Percentiles rank a stretch among this genome's conserved stretches.
Evolutionary conservation across 37 sponge, comb jelly and placozoan species (phyloP).

Genomic region (Haliclona indistincta): DNA sequence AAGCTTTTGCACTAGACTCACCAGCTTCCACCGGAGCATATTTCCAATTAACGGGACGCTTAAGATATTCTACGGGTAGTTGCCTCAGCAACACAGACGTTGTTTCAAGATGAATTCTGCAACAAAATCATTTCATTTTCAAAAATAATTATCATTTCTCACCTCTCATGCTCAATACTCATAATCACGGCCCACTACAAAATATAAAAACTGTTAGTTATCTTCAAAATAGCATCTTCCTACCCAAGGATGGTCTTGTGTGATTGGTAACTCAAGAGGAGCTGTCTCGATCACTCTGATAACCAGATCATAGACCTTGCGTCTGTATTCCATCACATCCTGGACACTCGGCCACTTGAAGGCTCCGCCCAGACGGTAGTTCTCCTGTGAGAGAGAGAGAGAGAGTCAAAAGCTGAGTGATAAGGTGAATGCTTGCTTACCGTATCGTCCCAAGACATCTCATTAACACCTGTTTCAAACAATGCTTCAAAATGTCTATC

Average conservation of each 20-base stretch:
- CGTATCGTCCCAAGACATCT: slow-evolving; percentile 87
- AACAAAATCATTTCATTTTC: neutral
- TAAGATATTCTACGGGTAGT: slow-evolving; percentile 61
- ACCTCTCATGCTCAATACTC: slow-evolving; percentile 79
- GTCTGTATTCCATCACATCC: slow-evolving; percentile 59
- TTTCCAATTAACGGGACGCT: slow-evolving; percentile 58
- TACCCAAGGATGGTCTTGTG: slow-evolving; percentile 70
- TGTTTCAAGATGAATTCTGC: slow-evolving; percentile 70
- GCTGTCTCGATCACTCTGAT: slow-evolving; percentile 55
- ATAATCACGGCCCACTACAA: slow-evolving; percentile 70
- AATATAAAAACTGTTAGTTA: neutral
- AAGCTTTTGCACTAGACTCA: no score
- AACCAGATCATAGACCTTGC: slow-evolving; percentile 43
- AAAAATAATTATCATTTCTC: neutral
- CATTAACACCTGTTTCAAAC: slow-evolving; percentile 90
- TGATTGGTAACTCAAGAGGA: slow-evolving; percentile 66
- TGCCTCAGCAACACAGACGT: slow-evolving; percentile 70
- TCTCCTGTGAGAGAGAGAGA: slow-evolving; percentile 46
- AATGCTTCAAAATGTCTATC: slow-evolving; percentile 50
- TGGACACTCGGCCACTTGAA: slow-evolving; percentile 63
- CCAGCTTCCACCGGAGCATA: slow-evolving; percentile 66
- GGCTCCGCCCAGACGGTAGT: slow-evolving; percentile 75
- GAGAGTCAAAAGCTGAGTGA: neutral
- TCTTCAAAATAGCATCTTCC: neutral
- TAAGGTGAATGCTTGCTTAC: slow-evolving; percentile 38